A percentile compares a stretch with the other conserved stretches of the same genome.
Evolutionary conservation across 2,888 invertebrate genomes (phyloP).

Genomic region (Lycocerus yunnanus): DNA sequence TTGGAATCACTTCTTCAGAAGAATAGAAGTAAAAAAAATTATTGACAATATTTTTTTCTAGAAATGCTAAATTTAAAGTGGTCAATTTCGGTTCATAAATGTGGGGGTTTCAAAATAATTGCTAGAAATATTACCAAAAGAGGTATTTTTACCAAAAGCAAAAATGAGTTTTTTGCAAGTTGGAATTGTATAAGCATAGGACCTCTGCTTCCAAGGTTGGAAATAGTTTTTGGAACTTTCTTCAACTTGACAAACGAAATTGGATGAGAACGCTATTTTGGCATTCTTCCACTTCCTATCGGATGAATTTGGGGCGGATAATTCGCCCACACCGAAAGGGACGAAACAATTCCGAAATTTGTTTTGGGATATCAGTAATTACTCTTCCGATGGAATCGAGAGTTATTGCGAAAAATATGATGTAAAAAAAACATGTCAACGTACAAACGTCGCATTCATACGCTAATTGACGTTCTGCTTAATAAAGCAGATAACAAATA

Average conservation of each 20-base stretch:
- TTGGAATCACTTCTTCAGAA: too few relatives aligned
- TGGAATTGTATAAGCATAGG: too few relatives aligned
- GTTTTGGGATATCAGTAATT: neutral
- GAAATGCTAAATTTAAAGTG: too few relatives aligned
- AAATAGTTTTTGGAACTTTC: neutral
- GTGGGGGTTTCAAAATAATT: too few relatives aligned
- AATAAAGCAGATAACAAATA: neutral
- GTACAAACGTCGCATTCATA: neutral
- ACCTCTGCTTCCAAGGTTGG: too few relatives aligned
- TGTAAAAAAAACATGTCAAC: neutral
- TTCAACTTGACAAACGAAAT: neutral
- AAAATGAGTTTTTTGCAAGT: too few relatives aligned
- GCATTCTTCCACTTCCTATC: neutral
- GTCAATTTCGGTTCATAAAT: too few relatives aligned
- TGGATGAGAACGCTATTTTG: neutral
- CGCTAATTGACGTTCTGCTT: neutral
- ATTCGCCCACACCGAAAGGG: neutral
- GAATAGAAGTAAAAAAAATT: too few relatives aligned
- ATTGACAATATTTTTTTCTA: too few relatives aligned
- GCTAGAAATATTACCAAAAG: too few relatives aligned
- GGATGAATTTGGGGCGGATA: neutral
- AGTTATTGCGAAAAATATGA: neutral
- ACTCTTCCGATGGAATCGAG: neutral
- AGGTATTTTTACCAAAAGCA: too few relatives aligned
- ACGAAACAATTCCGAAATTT: neutral